These are phyloP conservation scores for Zootoca vivipara DNA, from an alignment of 2,113 vertebrate genomes.

Conservation along the genomic window DNA sequence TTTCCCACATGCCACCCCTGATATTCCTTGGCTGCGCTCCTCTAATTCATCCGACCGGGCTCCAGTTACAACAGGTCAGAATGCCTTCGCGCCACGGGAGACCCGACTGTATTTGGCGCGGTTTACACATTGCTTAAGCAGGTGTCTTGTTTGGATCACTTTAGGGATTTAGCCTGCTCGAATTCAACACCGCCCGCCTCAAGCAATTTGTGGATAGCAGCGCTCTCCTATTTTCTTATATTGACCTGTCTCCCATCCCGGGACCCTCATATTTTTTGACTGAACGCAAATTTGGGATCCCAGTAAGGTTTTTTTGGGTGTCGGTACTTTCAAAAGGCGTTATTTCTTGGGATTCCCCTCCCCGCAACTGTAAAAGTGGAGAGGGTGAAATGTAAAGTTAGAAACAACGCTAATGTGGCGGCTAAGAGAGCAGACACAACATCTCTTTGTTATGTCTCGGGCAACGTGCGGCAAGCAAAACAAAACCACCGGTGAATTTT, in stretches of 20 bases:
- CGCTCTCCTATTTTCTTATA: too few species aligned
- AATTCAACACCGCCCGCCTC: neutral
- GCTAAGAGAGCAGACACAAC: neutral
- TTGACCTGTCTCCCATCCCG: too few species aligned
- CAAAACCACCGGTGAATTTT: too few species aligned
- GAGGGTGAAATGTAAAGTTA: neutral
- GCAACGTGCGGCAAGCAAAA: too few species aligned
- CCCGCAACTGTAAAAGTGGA: neutral
- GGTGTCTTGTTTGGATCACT: too few species aligned
- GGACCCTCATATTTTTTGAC: neutral
- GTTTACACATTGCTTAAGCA: neutral
- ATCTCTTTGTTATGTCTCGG: neutral
- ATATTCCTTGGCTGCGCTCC: neutral
- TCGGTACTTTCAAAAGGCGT: neutral
- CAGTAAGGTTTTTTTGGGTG: neutral
- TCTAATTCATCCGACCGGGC: neutral
- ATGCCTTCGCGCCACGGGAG: neutral
- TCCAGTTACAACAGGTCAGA: neutral
- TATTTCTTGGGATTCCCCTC: neutral
- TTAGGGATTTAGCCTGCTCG: neutral
- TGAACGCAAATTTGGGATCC: neutral
- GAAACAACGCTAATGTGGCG: too few species aligned
- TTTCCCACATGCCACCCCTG: too few species aligned
- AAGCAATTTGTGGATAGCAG: neutral
- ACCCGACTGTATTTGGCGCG: neutral